Base-by-base conservation (phyloP, 2,888 invertebrate genomes). In the Pyralis farinalis region DNA sequence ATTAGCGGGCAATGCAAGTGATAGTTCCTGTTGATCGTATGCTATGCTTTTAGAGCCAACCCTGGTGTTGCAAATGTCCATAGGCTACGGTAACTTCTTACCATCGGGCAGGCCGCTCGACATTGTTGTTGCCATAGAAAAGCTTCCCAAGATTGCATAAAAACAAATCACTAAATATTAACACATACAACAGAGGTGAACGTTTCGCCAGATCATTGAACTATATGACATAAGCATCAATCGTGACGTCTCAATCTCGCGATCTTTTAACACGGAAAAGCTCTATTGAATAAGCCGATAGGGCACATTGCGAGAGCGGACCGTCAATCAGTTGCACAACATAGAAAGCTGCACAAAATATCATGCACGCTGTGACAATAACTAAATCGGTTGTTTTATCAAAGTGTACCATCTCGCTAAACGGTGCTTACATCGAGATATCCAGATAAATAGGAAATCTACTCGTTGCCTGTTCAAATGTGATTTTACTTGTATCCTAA, bases 311-410 rank as follows among this genome's bases (percentile, higher is more conserved):
- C 73, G 71, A 66, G 63, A 68, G 63, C 68, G 57, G 63, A 66
- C 64, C 76, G 80, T 84, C 86, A 83, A 82, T 85, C 83, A 83
- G 61, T 85, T 82, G 61, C 74, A 72, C 73, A 80, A 80, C 55
- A 71, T 71, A 49, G 68, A 83, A 82, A 82, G 77, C 68, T 59
- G 58, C 46, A 54, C 59, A 48, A 74, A 79, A 77, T 78, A 72
- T 77, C 74, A 71, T 63, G 64, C 43, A 51, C 53, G 55, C 53
- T 56, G 42, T 45, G 60, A 63, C 62, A 61, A 63, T 63, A 59
- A 53, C 55, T 55, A 52, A 47, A 49, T 44, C 41, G 35, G 35
- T 39, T 46, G 36, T 38, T 47, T 42, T 63, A 62, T 59, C 58
- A 47, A 46, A 57, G 47, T 51, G 47, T 52, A 51, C 44, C 55